Base-by-base conservation (phyloP, 2,113 vertebrate genomes). In the Myotis brandtii region DNA sequence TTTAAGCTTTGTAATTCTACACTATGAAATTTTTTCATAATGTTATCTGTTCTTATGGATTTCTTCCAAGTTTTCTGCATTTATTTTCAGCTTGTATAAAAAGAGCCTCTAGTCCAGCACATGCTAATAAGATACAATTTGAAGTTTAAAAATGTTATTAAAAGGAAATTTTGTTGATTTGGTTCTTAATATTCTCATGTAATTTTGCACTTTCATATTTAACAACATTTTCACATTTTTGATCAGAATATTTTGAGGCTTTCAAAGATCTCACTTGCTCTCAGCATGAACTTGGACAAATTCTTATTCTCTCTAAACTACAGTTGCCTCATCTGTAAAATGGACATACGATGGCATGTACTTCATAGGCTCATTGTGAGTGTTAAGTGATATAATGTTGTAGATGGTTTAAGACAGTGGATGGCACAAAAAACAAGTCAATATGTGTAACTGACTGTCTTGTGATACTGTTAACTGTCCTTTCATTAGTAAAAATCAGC, bases 31-130 rank as follows among this genome's bases (percentile, higher is more conserved):
- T 92, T 88, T 59, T 77, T 88, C 11, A 48, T 54, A 89, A 75
- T 30, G 70, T 59, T 46, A 18, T 64, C 8, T 76, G 9, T 66
- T 84, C 43, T 86, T 80, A 66, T 11, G 25, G 12, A 40, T 92
- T 95, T 64, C 50, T 79, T 62, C 25, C 0, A 34, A 20, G 9
- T 73, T 83, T 81, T 77, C 90, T 46, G 25, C 8, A 64, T 82
- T 70, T 96, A n/a, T 91, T 56, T 64, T 64, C 37, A 40, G 13
- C 32, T 64, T 92, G 76, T 80, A n/a, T 81, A 34, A 93, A 73
- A 91, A 59, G 4, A 86, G 2, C 9, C 8, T 80, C 14, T 34
- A 95, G 79, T 50, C 20, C 54, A 92, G 72, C 82, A 62, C 75
- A 34, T 81, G 18, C 23, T 94, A 75, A 73, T 25, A 40, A 90